Base-by-base conservation (phyloP, 2,888 invertebrate species). In the Branchellion lobata region DNA sequence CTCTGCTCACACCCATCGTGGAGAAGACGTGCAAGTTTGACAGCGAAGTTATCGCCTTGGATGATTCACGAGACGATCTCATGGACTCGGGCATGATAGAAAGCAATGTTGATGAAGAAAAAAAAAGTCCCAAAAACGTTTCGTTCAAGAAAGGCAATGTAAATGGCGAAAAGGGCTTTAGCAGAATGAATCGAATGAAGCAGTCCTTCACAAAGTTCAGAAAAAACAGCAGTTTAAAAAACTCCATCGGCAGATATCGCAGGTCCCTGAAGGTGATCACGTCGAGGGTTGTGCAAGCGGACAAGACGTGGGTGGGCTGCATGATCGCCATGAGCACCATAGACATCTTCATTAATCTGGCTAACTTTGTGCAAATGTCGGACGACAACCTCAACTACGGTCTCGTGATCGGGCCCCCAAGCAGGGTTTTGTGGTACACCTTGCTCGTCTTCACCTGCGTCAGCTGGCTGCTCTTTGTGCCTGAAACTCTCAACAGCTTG, bases 401-500 rank as follows among this genome's bases (percentile, higher is more conserved):
- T 1, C 69, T 80, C 21, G 80, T 80, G 18, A 80, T 80, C 33
- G 77, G 77, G n/a, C 77, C 77, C 65, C 77, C 77, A 33, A 77
- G 77, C 65, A 77, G 34, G 34, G 76, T 36, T 21, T 36, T 80
- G 71, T 81, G 81, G 82, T 34, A 78, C 24, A 31, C 68, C 1
- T 79, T 81, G 47, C 53, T 81, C 8, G 61, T 57, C 47, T 82
- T 82, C 80, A 81, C 82, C 14, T 72, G 80, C 34, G 14, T 82
- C 40, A 75, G 81, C 51, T 78, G 78, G 14, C 31, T 81, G 11
- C 76, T 82, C 47, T 81, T 75, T 75, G 61, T 83, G 34, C 80
- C 76, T 14, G 82, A 82, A 76, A 80, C 80, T 5, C 40, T 80
- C 69, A 82, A 81, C 80, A 82, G 81, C 2, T 53, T 82, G 51